Evolutionary conservation across 2,113 vertebrate species (phyloP), one percentile per base, ranked within the genome.

Genomic region (Elgaria multicarinata): DNA sequence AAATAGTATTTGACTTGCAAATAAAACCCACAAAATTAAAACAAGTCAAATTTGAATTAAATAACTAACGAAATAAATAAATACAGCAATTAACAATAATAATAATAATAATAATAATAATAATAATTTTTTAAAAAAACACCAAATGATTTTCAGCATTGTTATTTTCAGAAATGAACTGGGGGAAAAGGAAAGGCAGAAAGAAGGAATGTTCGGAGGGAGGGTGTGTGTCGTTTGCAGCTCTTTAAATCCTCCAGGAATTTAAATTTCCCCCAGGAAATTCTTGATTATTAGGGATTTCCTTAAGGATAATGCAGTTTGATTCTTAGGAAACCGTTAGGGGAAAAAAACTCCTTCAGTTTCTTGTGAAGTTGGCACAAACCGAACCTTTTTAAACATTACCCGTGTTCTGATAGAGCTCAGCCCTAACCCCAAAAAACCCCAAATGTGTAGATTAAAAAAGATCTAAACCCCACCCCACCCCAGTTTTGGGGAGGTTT

Each of bases 1-100:
- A 76, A 89, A 90, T 62, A 91, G 84, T 67, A 58, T 95, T 94
- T 95, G 90, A 83, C 42, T 62, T 89, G 80, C 14, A 88, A 92
- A 93, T 79, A 53, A 55, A 31, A 46, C 42, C 3, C 31, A 33
- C 2, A 79, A 33, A 78, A 78, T 13, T 33, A 83, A 74, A 92
- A 39, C 83, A 88, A 74, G 44, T 85, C 74, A 81, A 75, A 92
- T 87, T 90, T 50, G 86, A 58, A 18, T 9, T 46, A 87, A 67
- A 16, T 16, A 46, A 12, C 4, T 26, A n/a, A 44, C 31, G 1
- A 28, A 31, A 44, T 46, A 10, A 42, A 7, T 1, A 2, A 28
- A 3, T 26, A 28, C 64, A 20, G 18, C 12, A 62, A 62, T 20
- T 20, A 18, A 2, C 20, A 62, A 62, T 62, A 18, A 62, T 62